phyloP scores from a whole-genome alignment of 2,797 vertebrate genomes.

The Todus mexicanus region DNA sequence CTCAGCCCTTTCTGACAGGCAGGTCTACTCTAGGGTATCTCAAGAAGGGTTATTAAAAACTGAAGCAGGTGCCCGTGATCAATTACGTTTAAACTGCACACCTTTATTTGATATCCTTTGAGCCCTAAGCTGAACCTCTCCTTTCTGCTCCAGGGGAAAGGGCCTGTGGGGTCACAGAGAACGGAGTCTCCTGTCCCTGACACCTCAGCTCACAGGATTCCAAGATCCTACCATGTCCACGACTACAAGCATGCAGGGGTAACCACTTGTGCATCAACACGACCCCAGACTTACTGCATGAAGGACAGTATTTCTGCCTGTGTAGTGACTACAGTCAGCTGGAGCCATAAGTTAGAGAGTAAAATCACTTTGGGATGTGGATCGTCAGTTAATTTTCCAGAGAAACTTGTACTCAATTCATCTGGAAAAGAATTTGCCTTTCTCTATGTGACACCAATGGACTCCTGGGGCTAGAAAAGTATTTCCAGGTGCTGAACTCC shows the following conservation, averaged over 20 bases:
- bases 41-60: not conserved
- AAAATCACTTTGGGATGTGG: not conserved
- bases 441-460: not conserved
- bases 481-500: not conserved
- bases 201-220: not conserved
- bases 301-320: not conserved
- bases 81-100: not conserved
- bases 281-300: not conserved
- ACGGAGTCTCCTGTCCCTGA: not conserved
- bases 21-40: not conserved
- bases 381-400: not conserved
- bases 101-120: not conserved
- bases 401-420: not conserved
- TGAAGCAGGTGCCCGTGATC: not conserved
- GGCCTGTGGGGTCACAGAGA: not conserved
- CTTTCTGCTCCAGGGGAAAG: not conserved
- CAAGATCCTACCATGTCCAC: not conserved
- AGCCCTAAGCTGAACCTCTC: not conserved
- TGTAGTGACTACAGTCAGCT: not conserved
- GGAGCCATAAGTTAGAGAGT: not conserved
- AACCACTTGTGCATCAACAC: not conserved
- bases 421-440: not conserved
- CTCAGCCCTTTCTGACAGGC: not conserved
- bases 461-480: not conserved
- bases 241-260: not conserved